These are phyloP conservation scores for Orchestia grillus DNA, from an alignment of 1,140 invertebrate species.

Conservation along the genomic window DNA sequence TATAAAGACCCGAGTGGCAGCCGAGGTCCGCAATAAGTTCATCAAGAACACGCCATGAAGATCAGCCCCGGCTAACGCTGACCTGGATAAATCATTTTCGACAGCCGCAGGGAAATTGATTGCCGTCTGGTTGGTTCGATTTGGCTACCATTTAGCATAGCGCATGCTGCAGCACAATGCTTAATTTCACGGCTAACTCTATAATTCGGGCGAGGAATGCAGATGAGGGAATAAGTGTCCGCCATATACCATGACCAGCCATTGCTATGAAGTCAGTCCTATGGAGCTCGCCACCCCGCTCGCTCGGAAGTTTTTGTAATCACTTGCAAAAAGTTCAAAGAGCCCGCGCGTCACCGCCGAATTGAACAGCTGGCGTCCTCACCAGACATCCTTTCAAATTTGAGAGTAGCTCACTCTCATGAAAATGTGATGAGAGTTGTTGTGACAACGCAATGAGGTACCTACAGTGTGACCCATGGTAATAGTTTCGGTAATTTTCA, in stretches of 20 bases:
- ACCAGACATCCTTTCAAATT: background rate
- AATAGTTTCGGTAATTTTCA: no score
- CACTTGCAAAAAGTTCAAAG: background rate
- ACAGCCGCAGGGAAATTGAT: background rate
- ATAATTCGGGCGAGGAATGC: background rate
- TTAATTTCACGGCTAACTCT: conserved; percentile 25
- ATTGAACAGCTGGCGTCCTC: background rate
- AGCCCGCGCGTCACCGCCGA: background rate
- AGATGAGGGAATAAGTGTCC: background rate
- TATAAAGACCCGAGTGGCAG: background rate
- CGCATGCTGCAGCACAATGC: conserved; percentile 19
- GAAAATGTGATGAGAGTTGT: background rate
- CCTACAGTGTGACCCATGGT: no score
- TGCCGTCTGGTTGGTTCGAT: background rate
- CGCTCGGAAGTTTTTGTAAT: background rate
- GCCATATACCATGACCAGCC: background rate
- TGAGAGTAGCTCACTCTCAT: background rate
- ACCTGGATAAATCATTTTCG: background rate
- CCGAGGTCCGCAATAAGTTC: background rate
- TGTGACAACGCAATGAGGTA: no score
- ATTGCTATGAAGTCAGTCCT: background rate
- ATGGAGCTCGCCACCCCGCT: background rate
- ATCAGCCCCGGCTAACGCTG: background rate
- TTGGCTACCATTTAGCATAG: background rate
- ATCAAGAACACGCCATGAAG: background rate